Percentiles rank a stretch among this genome's conserved stretches.
These are phyloP conservation scores for Phyllostomus discolor DNA, from an alignment of 2,113 vertebrate species.

Conservation along the genomic window DNA sequence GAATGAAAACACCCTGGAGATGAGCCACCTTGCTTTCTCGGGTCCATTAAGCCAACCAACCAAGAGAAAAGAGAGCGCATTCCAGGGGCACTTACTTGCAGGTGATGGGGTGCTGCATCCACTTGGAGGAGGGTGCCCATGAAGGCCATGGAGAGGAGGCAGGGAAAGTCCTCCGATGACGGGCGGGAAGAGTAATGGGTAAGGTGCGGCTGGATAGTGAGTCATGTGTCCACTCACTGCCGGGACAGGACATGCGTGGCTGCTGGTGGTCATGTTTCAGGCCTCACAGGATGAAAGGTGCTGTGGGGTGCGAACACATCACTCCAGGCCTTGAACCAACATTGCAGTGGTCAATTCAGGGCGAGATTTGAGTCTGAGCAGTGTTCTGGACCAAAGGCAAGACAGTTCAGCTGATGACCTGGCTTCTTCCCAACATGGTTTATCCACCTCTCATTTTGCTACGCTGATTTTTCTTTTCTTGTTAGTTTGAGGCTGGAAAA, in stretches of 20 bases:
- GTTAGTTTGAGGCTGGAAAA: neutral
- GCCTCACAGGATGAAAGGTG: slow-evolving; percentile 66
- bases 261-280: slow-evolving; percentile 90
- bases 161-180: slow-evolving; percentile 91
- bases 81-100: slow-evolving; percentile 86
- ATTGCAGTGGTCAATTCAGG: neutral
- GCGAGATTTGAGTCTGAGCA: neutral
- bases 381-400: neutral
- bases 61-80: neutral
- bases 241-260: slow-evolving; percentile 86
- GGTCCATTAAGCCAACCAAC: neutral
- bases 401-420: slow-evolving; percentile 35
- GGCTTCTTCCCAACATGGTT: slow-evolving; percentile 44
- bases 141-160: slow-evolving; percentile 87
- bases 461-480: neutral
- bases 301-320: slow-evolving; percentile 63
- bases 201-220: slow-evolving; percentile 89
- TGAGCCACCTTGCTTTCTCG: neutral
- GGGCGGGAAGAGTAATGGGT: slow-evolving; percentile 92
- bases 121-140: slow-evolving; percentile 85
- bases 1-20: neutral
- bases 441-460: slow-evolving; percentile 54
- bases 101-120: slow-evolving; percentile 91
- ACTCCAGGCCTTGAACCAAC: slow-evolving; percentile 55
- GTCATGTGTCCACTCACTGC: slow-evolving; percentile 90